phyloP scores from a whole-genome alignment of 2,888 invertebrate species.

The Tinea trinotella region DNA sequence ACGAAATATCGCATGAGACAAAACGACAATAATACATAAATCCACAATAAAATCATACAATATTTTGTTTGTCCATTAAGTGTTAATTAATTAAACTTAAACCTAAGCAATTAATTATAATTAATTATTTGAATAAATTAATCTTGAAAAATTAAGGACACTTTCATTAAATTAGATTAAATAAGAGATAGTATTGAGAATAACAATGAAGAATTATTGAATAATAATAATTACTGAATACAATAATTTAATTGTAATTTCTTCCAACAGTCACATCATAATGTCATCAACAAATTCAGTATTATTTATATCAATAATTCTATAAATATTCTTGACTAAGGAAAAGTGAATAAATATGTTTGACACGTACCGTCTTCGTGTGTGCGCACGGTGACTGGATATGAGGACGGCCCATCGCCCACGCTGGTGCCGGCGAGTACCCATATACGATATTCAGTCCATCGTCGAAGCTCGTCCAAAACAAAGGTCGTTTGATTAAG shows the following conservation, averaged over 20 bases:
- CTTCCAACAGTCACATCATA: too few species aligned
- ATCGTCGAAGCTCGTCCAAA: conserved; percentile 91
- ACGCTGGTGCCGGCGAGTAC: conserved; percentile 96
- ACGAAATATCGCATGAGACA: background rate
- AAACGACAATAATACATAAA: background rate
- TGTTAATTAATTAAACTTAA: conserved; percentile 19
- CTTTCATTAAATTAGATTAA: background rate
- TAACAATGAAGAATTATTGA: background rate
- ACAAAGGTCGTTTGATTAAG: conserved; percentile 85
- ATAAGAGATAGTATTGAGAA: background rate
- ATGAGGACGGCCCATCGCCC: conserved; percentile 95
- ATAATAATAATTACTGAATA: background rate
- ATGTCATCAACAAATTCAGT: background rate
- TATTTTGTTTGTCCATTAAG: background rate
- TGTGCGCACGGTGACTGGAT: conserved; percentile 92
- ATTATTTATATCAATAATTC: conserved; percentile 20
- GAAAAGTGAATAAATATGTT: conserved; percentile 13
- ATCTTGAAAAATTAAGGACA: background rate
- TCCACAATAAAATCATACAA: background rate
- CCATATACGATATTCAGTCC: conserved; percentile 98
- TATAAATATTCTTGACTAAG: conserved; percentile 31
- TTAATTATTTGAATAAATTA: background rate
- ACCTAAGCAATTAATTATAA: too few species aligned
- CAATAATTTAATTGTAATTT: background rate
- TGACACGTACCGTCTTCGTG: conserved; percentile 98